Evolutionary conservation across 2,888 invertebrate genomes (phyloP), one percentile per base, ranked within the genome.

Genomic region (Caenorhabditis sp.): DNA sequence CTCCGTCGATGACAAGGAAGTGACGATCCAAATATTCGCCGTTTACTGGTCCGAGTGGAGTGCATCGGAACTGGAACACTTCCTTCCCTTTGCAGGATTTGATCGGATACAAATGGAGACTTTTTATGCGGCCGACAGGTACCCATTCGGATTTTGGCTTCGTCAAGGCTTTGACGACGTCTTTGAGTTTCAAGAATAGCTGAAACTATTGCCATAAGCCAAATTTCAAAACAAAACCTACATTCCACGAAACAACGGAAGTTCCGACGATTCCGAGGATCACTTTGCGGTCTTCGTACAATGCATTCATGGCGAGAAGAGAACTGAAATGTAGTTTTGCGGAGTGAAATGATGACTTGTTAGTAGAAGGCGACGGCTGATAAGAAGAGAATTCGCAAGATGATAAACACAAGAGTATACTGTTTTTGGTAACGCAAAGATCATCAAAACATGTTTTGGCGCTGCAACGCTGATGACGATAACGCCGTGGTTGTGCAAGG

Each of bases 31-130:
- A 53, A 60, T 84, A 76, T 9, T 87, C 86, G 18, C 82, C 86
- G 28, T 64, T 69, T 1, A 70, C 70, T 11, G 84, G 78, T 1
- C 89, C 89, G 15, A 87, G 71, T 8, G 82, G 80, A 24, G 79
- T 80, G 69, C 89, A 89, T 65, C 84, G 85, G 35, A 85, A 80
- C 44, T 84, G 88, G 56, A 85, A 83, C 3, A 87, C 88, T 62
- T 89, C 71, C 64, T 85, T 85, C 15, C 86, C 86, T 56, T 87
- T 84, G 68, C 89, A 88, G 2, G 89, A 89, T 65, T 90, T 90
- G 69, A 85, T 82, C 11, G 87, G 87, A 55, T 83, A 87, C 22
- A 87, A 50, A 65, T 85, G 84, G 18, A 87, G 84, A 70, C 70
- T 74, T 44, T 83, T 83, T 18, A 87, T 80, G 15, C 82, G 71